phyloP scores from a whole-genome alignment of 2,113 vertebrate species.

The Uropsilus gracilis region DNA sequence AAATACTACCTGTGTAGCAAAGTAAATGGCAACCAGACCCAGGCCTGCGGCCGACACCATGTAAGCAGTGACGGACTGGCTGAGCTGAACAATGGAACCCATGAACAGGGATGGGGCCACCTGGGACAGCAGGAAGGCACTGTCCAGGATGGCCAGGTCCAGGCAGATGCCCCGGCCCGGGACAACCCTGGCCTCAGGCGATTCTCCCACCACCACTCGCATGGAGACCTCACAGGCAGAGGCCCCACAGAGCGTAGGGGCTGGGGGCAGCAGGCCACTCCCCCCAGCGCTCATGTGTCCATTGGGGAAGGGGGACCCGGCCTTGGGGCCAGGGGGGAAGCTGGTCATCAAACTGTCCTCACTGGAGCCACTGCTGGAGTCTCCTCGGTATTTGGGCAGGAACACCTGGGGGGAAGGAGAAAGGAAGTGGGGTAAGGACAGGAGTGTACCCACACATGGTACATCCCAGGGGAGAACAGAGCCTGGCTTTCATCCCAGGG shows the following conservation, averaged over 20 bases:
- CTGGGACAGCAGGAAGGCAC: conserved; percentile 92
- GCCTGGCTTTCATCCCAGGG: background rate
- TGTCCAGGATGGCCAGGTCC: conserved; percentile 93
- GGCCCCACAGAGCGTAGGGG: conserved; percentile 76
- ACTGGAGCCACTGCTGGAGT: background rate
- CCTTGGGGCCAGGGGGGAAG: conserved; percentile 76
- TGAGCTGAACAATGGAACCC: conserved; percentile 91
- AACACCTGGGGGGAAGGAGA: conserved; percentile 84
- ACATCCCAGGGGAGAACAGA: background rate
- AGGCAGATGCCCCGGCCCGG: conserved; percentile 89
- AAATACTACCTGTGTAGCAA: conserved; percentile 90
- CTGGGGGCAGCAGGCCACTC: conserved; percentile 34
- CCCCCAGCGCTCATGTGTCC: conserved; percentile 64
- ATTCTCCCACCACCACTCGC: conserved; percentile 78
- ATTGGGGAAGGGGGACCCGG: conserved; percentile 80
- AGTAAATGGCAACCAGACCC: conserved; percentile 89
- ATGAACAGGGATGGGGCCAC: conserved; percentile 91
- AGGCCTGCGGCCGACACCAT: conserved; percentile 88
- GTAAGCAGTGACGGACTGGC: conserved; percentile 89
- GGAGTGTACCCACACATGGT: background rate
- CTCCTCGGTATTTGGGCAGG: conserved; percentile 85
- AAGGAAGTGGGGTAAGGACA: background rate
- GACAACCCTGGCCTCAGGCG: background rate
- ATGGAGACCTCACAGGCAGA: conserved; percentile 83
- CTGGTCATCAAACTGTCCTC: conserved; percentile 63